These are phyloP conservation scores for Melanargia galathea DNA, from an alignment of 2,888 invertebrate species.

Conservation along the genomic window DNA sequence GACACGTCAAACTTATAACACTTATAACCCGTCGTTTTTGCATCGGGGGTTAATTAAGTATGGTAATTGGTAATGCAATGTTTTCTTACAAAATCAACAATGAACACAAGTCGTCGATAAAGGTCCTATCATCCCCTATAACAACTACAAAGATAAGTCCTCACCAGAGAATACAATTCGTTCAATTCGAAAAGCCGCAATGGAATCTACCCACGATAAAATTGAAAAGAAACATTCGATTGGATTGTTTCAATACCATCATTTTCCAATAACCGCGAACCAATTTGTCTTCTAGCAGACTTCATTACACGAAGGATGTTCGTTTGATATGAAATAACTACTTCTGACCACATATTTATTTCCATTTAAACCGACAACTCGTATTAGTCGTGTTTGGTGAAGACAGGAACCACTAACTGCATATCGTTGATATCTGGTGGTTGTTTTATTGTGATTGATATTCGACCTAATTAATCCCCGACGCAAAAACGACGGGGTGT, in stretches of 20 bases:
- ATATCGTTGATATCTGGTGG: background rate
- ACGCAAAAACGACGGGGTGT: no score
- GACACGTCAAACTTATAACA: no score
- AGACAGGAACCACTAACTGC: background rate
- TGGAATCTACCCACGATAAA: background rate
- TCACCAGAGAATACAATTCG: background rate
- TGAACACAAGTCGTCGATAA: no score
- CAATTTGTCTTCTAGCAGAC: slow-evolving; percentile 18
- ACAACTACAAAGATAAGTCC: background rate
- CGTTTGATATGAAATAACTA: slow-evolving; percentile 16
- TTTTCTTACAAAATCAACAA: no score
- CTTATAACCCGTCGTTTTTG: no score
- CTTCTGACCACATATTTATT: slow-evolving; percentile 24
- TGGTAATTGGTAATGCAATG: no score
- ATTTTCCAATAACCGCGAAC: slow-evolving; percentile 20
- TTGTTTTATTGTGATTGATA: background rate
- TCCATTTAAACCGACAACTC: slow-evolving; percentile 14
- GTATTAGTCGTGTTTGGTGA: slow-evolving; percentile 1
- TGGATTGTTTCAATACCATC: slow-evolving; percentile 11
- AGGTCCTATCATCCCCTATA: no score
- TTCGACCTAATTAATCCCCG: no score
- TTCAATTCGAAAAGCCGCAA: background rate
- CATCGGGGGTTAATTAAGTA: no score
- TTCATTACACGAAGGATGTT: slow-evolving; percentile 15
- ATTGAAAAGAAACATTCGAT: slow-evolving; percentile 12